Evolutionary conservation across 2,113 vertebrate genomes (phyloP).

Genomic region (Elachura formosa): DNA sequence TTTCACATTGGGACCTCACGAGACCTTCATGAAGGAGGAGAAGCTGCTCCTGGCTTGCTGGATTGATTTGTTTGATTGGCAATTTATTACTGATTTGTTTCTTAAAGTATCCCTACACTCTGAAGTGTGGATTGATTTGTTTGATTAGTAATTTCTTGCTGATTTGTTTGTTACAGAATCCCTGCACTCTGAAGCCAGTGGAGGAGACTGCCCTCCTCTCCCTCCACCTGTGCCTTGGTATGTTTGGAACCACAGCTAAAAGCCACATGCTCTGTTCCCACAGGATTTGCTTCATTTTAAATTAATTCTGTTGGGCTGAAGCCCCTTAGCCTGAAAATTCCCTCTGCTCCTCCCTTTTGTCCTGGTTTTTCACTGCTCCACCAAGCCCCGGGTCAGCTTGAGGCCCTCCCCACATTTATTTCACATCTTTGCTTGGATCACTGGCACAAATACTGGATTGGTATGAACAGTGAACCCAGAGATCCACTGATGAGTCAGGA

Average conservation of each 20-base stretch:
- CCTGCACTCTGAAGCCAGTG: neutral
- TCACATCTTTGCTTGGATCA: neutral
- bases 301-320: neutral
- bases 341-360: neutral
- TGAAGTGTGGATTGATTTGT: neutral
- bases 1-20: neutral
- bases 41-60: neutral
- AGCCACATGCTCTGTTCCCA: neutral
- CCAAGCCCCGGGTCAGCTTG: neutral
- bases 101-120: accelerated
- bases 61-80: neutral
- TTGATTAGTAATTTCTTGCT: neutral
- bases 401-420: neutral
- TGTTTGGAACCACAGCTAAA: neutral
- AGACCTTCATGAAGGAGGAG: neutral
- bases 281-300: neutral
- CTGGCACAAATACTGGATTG: neutral
- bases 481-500: neutral
- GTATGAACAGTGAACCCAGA: neutral
- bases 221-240: neutral
- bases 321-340: neutral
- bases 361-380: neutral
- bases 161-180: neutral
- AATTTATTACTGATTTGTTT: neutral
- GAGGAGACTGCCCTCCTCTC: neutral